Evolutionary conservation across 1,140 invertebrate genomes (phyloP), one percentile per base, ranked within the genome.

Genomic region (Leptinotarsa texana): DNA sequence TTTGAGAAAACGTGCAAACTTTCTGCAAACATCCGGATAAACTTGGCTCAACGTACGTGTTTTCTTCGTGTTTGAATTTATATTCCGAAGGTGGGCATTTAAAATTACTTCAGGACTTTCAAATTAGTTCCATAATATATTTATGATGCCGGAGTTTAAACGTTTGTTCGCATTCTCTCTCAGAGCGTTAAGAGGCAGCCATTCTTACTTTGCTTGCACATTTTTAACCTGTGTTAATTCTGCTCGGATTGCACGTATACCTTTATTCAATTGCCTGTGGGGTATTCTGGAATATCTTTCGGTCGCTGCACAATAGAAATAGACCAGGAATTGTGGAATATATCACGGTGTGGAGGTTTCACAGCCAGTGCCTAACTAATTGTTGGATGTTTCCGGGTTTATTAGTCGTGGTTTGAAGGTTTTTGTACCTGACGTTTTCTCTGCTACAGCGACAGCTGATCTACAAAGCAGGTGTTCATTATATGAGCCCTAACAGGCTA

Each of bases 21-120:
- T 81, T 81, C 80, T 65, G 70, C 79, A 81, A 81, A 80, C 79
- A 80, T 80, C 79, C 79, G 80, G 77, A 79, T 79, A 80, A 80
- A 81, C 78, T 77, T 76, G 75, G 72, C 69, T 63, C 65, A 75
- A 75, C 72, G 74, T 79, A 80, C 79, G 78, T 79, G 78, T 78
- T 81, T 77, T 78, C 75, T 76, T 71, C 75, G 75, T 75, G 73
- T 74, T 69, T 63, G 77, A 80, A 79, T 80, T 81, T 78, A 79
- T 79, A 81, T 80, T 80, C 80, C 73, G 68, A 72, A 72, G 72
- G 79, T 80, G 80, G 71, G 76, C 78, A 69, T 75, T 79, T 79
- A 79, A 81, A 81, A 81, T 81, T 81, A 81, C 80, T 81, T 81
- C 78, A 79, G 76, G 76, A 81, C 79, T 80, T 81, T 79, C 75